phyloP scores from a whole-genome alignment of 1,140 invertebrate species.

The Drosophila lacertosa region DNA sequence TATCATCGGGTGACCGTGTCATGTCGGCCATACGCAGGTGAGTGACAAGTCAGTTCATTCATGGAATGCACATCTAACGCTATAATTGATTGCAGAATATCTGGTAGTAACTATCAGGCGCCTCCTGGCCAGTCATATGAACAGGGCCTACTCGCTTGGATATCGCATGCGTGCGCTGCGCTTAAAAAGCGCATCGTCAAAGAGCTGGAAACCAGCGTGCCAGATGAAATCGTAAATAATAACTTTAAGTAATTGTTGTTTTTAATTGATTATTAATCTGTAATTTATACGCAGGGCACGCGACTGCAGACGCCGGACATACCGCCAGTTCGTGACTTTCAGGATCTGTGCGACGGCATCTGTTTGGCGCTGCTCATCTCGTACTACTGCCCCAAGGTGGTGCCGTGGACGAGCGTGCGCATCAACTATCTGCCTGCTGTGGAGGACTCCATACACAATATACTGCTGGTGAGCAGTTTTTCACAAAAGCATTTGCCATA shows the following conservation, averaged over 20 bases:
- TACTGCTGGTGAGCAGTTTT: constrained; percentile 95
- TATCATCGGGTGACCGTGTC: constrained; percentile 94
- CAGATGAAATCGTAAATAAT: constrained; percentile 75
- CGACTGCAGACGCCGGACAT: constrained; percentile 81
- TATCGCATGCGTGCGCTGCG: constrained; percentile 93
- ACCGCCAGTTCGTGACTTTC: constrained; percentile 81
- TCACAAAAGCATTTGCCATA: constrained; percentile 93
- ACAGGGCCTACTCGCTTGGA: constrained; percentile 95
- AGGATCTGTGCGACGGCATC: constrained; percentile 96
- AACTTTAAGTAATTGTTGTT: not conserved
- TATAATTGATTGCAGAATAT: constrained; percentile 58
- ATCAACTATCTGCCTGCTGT: constrained; percentile 88
- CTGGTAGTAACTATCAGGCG: constrained; percentile 83
- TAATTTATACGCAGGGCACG: constrained; percentile 50
- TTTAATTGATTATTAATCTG: not conserved
- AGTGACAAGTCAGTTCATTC: constrained; percentile 41
- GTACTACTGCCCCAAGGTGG: constrained; percentile 96
- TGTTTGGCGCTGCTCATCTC: constrained; percentile 94
- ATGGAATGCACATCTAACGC: not conserved
- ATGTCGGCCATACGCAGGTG: constrained; percentile 92
- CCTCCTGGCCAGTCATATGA: constrained; percentile 90
- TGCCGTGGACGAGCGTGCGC: constrained; percentile 90
- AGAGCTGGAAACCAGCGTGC: constrained; percentile 81
- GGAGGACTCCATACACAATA: constrained; percentile 96
- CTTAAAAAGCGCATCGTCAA: constrained; percentile 87